phyloP scores from a whole-genome alignment of 2,888 invertebrate genomes.

The Scaeva pyrastri region DNA sequence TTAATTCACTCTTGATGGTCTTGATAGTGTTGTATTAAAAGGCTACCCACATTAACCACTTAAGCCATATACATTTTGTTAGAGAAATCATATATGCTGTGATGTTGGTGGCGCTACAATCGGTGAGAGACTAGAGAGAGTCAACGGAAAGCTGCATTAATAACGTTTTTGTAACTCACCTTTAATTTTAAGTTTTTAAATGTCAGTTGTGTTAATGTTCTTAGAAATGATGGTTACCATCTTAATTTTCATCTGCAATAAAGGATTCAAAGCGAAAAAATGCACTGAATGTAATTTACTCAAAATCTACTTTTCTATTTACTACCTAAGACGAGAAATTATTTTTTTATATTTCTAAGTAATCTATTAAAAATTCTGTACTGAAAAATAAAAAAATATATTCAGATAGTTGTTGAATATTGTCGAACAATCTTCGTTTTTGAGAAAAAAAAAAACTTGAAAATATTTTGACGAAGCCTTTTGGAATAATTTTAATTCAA shows the following conservation, averaged over 20 bases:
- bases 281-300: too few species aligned
- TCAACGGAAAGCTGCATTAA: too few species aligned
- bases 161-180: too few species aligned
- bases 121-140: too few species aligned
- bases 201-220: too few species aligned
- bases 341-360: background rate
- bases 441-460: background rate
- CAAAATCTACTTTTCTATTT: conserved; percentile 8
- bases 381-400: background rate
- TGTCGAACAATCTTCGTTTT: background rate
- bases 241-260: too few species aligned
- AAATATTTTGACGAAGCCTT: background rate
- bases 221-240: too few species aligned
- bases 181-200: too few species aligned
- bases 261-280: too few species aligned
- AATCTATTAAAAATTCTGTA: background rate
- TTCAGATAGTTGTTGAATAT: background rate
- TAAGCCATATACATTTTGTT: background rate
- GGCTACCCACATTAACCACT: background rate
- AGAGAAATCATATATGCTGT: background rate
- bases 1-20: conserved; percentile 9
- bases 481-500: background rate
- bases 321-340: background rate
- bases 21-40: background rate
- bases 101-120: background rate